Base-by-base conservation (phyloP, 2,888 invertebrate species). In the Eupelmus urozonus region DNA sequence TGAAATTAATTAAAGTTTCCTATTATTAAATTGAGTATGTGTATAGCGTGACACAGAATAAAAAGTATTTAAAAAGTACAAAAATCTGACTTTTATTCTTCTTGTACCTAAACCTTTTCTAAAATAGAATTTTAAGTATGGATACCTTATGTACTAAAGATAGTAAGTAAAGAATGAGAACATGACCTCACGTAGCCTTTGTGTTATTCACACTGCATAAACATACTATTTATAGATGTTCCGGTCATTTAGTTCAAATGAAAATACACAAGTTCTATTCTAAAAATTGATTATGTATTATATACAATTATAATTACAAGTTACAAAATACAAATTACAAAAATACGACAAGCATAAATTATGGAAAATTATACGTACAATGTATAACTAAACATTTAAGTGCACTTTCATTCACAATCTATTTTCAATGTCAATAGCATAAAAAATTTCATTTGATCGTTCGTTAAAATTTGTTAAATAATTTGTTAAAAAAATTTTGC, bases 41-140 rank as follows among this genome's bases (percentile, higher is more conserved):
- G 60, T 71, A 59, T 59, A 72, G 65, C 34, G 11, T 27, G 42
- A 60, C 16, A 77, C 63, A 69, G 20, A 71, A 74, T 71, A 80
- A 80, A 78, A 77, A 69, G 60, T 77, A 74, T 80, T 80, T 57
- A 76, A 76, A 80, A 77, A 77, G 34, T 53, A 65, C 16, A 62
- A 63, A 66, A 73, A 77, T 23, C 16, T 40, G 16, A 27, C 13
- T 57, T n/a, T 69, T 78, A n/a, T 60, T 66, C 40, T 23, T 5
- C 9, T 55, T 55, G n/a, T 29, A n/a, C 23, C 20, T 7, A 25
- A 25, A 27, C 13, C n/a, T 49, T 49, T 53, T 49, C 20, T 49
- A 66, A 65, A 34, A 57, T 18, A 63, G 16, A 34, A 55, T 3
- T 63, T 45, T 63, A 42, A 0, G 13, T 16, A 55, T 49, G n/a